Base-by-base conservation (phyloP, 1,140 invertebrate species). In the Acromyrmex echinatior region DNA sequence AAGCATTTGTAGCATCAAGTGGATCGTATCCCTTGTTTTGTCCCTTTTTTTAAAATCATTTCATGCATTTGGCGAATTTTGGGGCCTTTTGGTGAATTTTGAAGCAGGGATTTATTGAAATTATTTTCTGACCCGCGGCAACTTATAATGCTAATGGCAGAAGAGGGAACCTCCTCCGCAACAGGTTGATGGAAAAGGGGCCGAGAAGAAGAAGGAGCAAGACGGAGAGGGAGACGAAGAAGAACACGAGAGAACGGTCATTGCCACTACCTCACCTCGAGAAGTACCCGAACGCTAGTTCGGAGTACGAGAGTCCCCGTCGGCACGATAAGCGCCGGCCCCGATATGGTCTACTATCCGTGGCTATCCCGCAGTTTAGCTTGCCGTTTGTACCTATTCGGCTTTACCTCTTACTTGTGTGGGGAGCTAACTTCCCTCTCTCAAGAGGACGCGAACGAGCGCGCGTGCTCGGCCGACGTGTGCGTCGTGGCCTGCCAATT, bases 221-320 rank as follows among this genome's bases (percentile, higher is more conserved):
- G n/a, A 25, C 60, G 45, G 56, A 49, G 56, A 89, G 86, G n/a
- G 53, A 91, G 76, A 88, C 80, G 88, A 88, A 78, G 85, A 79
- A 76, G 80, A 88, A 87, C 68, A 78, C 35, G 86, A 71, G 91
- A 94, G 93, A 95, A 95, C 95, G 95, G 95, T 95, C 95, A 95
- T 95, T 95, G 95, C 94, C 95, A 95, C 95, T 92, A 95, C 94
- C 94, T 94, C 91, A 90, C 88, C 91, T 91, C 92, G 90, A 91
- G 91, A 66, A 80, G 9, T 56, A 85, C 39, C 88, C 88, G 87
- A 73, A 86, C 89, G 90, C 93, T 93, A 93, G 21, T 21, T 21
- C 21, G 21, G 21, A 21, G 21, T 21, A 21, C 21, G 21, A 21
- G 91, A 93, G 92, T 93, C 92, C 79, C 86, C 86, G 31, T 51